Base-by-base conservation (phyloP, 1,140 invertebrate genomes). In the Cephus cinctus region DNA sequence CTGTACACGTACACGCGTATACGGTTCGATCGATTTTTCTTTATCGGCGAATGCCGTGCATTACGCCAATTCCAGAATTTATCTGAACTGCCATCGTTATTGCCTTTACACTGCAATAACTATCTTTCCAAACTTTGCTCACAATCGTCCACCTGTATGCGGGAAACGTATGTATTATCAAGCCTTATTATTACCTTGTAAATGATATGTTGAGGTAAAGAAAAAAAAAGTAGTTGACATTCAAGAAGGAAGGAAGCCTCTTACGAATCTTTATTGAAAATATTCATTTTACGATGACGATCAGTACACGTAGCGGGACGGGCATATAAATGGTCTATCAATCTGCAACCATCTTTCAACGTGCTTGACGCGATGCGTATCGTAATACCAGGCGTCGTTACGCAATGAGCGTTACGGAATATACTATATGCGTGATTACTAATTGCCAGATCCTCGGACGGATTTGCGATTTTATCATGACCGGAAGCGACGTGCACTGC, bases 1-100 rank as follows among this genome's bases (percentile, higher is more conserved):
- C n/a, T n/a, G n/a, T n/a, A n/a, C n/a, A n/a, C n/a, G n/a, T n/a
- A n/a, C n/a, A n/a, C n/a, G n/a, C n/a, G n/a, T n/a, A n/a, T n/a
- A n/a, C n/a, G 41, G 40, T 16, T 34, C 47, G 49, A 63, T 63
- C 60, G 57, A 63, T 60, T 60, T 63, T 59, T 59, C 57, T 52
- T 62, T 59, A 59, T 62, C 57, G 60, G 56, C 57, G 52, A 58
- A 62, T 67, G 55, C 54, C 61, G 59, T 63, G 65, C 57, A 63
- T 67, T 57, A 57, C 56, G 57, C 69, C 69, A 71, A 73, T 73
- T 71, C 54, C 49, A 65, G 54, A 63, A 70, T 71, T 71, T 70
- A 73, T 73, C 69, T n/a, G n/a, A n/a, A n/a, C n/a, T n/a, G n/a
- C n/a, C n/a, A n/a, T n/a, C n/a, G n/a, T n/a, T n/a, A n/a, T n/a